phyloP scores from a whole-genome alignment of 2,797 vertebrate species.

The Ctenochaetus hawaiiensis region DNA sequence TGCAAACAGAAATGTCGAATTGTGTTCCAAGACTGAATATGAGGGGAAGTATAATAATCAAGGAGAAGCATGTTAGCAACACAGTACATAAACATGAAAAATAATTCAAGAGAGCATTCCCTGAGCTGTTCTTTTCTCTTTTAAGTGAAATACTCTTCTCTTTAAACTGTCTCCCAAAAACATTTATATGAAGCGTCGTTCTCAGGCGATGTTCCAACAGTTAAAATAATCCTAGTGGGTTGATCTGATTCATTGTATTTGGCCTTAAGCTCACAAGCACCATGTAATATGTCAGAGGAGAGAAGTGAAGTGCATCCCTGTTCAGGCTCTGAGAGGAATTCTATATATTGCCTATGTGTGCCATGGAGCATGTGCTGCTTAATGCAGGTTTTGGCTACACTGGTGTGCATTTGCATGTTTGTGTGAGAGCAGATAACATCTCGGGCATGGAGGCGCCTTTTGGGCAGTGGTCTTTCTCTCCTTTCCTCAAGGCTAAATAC shows the following conservation, averaged over 20 bases:
- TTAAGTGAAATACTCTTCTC: conserved; percentile 13
- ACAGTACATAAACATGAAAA: neutral
- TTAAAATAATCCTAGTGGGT: conserved; percentile 26
- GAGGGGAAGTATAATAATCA: neutral
- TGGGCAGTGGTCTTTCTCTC: conserved; percentile 70
- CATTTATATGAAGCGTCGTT: conserved; percentile 29
- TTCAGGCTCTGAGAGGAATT: conserved; percentile 31
- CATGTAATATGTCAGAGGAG: conserved; percentile 36
- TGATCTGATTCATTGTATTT: conserved; percentile 48
- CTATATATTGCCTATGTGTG: conserved; percentile 55
- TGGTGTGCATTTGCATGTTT: conserved; percentile 44
- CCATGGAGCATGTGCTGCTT: conserved; percentile 54
- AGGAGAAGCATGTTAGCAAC: neutral
- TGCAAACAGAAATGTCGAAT: neutral
- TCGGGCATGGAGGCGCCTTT: conserved; percentile 71
- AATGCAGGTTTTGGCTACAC: conserved; percentile 51
- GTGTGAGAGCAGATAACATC: conserved; percentile 77
- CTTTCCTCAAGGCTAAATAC: conserved; percentile 77
- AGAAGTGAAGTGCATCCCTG: conserved; percentile 32
- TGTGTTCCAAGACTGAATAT: conserved; percentile 9
- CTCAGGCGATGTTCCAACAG: conserved; percentile 25
- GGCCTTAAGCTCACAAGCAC: conserved; percentile 19
- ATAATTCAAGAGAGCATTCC: conserved; percentile 14
- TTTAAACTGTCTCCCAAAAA: conserved; percentile 16
- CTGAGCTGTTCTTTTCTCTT: conserved; percentile 5